phyloP scores from a whole-genome alignment of 2,113 vertebrate genomes.

The Carlito syrichta region DNA sequence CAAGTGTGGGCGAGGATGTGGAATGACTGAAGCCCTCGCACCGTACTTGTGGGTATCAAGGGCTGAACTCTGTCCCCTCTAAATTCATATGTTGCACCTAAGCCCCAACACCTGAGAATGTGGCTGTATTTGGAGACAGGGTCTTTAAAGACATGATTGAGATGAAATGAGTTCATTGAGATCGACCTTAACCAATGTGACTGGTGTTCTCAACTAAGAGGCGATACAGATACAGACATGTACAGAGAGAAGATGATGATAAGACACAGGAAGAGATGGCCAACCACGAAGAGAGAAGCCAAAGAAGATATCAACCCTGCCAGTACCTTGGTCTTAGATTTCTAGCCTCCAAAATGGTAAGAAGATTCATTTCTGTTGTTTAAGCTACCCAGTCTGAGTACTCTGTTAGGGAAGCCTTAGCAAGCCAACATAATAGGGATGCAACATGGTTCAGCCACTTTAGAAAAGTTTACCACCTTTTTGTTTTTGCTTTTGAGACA shows the following conservation, averaged over 20 bases:
- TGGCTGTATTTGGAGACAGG: neutral
- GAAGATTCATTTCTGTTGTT: neutral
- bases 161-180: neutral
- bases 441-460: neutral
- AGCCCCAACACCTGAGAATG: neutral
- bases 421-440: neutral
- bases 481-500: too few species aligned
- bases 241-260: neutral
- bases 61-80: accelerated
- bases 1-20: neutral
- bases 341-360: neutral
- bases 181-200: neutral
- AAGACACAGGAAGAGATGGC: neutral
- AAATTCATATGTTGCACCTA: neutral
- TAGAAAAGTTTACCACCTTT: too few species aligned
- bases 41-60: neutral
- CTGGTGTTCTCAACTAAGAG: neutral
- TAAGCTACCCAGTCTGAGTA: neutral
- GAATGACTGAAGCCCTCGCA: neutral
- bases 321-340: neutral
- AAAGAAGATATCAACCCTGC: neutral
- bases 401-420: neutral
- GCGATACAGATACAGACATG: neutral
- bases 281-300: neutral
- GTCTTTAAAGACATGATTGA: neutral